These are phyloP conservation scores for Linnaemya tessellans DNA, from an alignment of 2,888 invertebrate genomes.

Conservation along the genomic window DNA sequence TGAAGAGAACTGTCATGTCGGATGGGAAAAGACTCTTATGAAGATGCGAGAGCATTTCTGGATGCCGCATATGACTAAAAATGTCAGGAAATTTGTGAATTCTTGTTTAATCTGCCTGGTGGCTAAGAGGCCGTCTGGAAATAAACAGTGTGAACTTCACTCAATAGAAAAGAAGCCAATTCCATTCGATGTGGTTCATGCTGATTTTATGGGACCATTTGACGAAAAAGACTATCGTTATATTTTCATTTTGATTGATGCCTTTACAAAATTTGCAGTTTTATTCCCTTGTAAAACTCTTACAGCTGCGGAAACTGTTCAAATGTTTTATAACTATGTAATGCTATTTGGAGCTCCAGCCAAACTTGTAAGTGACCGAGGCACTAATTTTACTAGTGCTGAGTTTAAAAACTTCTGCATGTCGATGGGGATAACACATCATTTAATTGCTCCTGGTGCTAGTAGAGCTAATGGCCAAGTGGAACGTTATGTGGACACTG, in stretches of 20 bases:
- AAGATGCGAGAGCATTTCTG: conserved; percentile 64
- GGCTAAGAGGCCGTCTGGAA: conserved; percentile 67
- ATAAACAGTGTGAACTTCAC: conserved; percentile 64
- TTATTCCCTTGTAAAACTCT: conserved; percentile 65
- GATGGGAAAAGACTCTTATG: conserved; percentile 65
- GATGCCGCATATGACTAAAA: conserved; percentile 64
- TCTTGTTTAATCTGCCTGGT: conserved; percentile 42
- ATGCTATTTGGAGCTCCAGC: conserved; percentile 58
- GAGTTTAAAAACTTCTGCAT: too few relatives aligned
- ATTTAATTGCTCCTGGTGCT: too few relatives aligned
- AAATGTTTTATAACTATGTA: conserved; percentile 55
- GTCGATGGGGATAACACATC: too few relatives aligned
- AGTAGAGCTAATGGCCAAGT: too few relatives aligned
- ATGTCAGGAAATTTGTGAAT: conserved; percentile 66
- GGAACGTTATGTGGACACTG: too few relatives aligned
- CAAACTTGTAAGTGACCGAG: conserved; percentile 53
- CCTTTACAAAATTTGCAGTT: conserved; percentile 66
- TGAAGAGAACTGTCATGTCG: conserved; percentile 69
- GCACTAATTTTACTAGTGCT: conserved; percentile 36
- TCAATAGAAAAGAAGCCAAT: conserved; percentile 60
- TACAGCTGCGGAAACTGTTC: conserved; percentile 59
- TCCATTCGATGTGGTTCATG: conserved; percentile 37
- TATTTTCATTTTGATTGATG: conserved; percentile 58
- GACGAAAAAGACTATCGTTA: conserved; percentile 8
- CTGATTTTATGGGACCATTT: conserved; percentile 66